These are phyloP conservation scores for Drosophila subobscura DNA, from an alignment of 1,140 invertebrate species.

Conservation along the genomic window DNA sequence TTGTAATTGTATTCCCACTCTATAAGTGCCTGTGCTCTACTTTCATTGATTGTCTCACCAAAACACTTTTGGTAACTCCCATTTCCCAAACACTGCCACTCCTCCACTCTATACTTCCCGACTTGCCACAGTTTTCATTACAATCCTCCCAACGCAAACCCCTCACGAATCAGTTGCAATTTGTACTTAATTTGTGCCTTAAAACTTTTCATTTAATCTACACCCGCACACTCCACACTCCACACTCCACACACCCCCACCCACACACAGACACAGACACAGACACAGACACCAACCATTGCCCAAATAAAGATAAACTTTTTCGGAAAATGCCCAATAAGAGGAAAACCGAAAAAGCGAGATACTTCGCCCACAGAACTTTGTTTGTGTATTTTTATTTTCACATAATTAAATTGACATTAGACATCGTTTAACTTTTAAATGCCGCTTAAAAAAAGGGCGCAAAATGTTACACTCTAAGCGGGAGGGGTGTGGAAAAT, in stretches of 20 bases:
- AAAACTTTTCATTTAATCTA: constrained; percentile 24
- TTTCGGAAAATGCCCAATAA: background rate
- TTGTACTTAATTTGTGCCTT: constrained; percentile 7
- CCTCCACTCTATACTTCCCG: too few relatives aligned
- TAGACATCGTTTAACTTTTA: constrained; percentile 61
- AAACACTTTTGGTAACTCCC: too few relatives aligned
- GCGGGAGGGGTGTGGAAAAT: constrained; percentile 1
- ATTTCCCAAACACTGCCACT: too few relatives aligned
- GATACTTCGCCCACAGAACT: background rate
- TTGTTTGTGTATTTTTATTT: constrained; percentile 34
- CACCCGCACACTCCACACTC: background rate
- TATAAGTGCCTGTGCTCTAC: too few relatives aligned
- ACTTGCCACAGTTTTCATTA: background rate
- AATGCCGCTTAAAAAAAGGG: constrained; percentile 10
- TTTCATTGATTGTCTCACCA: too few relatives aligned
- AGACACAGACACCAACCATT: background rate
- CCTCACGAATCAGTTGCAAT: constrained; percentile 19
- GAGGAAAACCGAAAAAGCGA: too few relatives aligned
- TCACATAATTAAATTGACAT: constrained; percentile 75
- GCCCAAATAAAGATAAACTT: constrained; percentile 13
- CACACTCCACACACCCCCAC: too few relatives aligned
- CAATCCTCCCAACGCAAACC: background rate
- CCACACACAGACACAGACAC: too few relatives aligned
- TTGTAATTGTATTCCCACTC: too few relatives aligned
- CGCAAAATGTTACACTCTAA: background rate